phyloP scores from a whole-genome alignment of 2,113 vertebrate species.

The Macroglossus sobrinus region DNA sequence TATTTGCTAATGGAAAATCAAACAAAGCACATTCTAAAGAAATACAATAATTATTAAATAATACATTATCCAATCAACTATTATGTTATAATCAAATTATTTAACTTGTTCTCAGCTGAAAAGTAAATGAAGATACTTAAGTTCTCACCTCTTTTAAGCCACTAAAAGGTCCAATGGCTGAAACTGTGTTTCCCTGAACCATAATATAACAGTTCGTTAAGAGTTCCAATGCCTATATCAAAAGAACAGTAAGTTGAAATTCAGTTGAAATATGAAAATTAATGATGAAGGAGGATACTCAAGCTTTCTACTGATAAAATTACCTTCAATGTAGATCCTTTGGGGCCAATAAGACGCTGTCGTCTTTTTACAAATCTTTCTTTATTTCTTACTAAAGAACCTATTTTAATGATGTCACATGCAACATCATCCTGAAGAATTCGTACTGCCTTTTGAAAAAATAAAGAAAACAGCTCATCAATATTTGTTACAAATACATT shows the following conservation, averaged over 20 bases:
- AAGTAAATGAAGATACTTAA: not conserved
- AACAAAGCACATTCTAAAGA: not conserved
- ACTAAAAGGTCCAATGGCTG: slow-evolving; percentile 90
- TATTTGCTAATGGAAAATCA: slow-evolving; percentile 15
- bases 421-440: slow-evolving; percentile 95
- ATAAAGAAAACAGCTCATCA: not conserved
- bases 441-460: slow-evolving; percentile 88
- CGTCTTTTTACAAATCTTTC: slow-evolving; percentile 97
- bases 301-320: slow-evolving; percentile 43
- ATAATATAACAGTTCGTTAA: slow-evolving; percentile 97
- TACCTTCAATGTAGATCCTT: slow-evolving; percentile 97
- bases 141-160: slow-evolving; percentile 92
- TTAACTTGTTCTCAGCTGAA: not conserved
- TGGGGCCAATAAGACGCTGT: slow-evolving; percentile 95
- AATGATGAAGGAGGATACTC: not conserved
- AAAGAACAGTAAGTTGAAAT: slow-evolving; percentile 21
- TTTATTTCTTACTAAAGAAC: slow-evolving; percentile 92
- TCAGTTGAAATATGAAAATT: slow-evolving; percentile 3
- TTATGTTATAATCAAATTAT: not conserved
- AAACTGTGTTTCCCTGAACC: slow-evolving; percentile 98
- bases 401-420: slow-evolving; percentile 98
- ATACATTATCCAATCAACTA: not conserved
- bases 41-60: not conserved
- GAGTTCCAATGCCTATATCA: slow-evolving; percentile 91
- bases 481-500: not conserved